Conservation (phyloP, 1,140 invertebrate genomes). For the Drosophila pallidifrons region DNA sequence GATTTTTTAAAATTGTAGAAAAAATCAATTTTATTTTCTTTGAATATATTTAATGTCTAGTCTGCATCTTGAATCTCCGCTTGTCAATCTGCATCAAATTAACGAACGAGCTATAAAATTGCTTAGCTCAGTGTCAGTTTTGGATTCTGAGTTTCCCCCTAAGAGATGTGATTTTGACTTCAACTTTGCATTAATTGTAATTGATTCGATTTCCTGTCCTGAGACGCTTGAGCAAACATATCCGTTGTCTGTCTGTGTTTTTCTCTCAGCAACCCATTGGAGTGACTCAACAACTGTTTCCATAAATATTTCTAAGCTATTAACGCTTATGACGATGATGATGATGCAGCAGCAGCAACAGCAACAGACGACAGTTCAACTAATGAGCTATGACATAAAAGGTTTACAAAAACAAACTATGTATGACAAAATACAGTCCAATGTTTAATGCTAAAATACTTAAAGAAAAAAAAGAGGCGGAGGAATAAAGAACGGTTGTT, state of each 20-base stretch:
- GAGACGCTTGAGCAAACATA: slow-evolving; percentile 38
- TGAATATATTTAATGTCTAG: not conserved
- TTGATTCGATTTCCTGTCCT: slow-evolving; percentile 61
- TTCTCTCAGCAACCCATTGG: slow-evolving; percentile 23
- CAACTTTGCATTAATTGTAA: slow-evolving; percentile 29
- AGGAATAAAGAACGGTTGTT: slow-evolving; percentile 24
- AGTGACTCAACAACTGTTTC: slow-evolving; percentile 61
- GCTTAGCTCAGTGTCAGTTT: not conserved
- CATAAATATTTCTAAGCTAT: slow-evolving; percentile 65
- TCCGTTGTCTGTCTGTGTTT: slow-evolving; percentile 19
- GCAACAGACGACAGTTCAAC: slow-evolving; percentile 44
- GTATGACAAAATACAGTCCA: slow-evolving; percentile 46
- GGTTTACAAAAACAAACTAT: slow-evolving; percentile 66
- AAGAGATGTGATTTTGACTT: slow-evolving; percentile 14
- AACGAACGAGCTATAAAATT: not conserved
- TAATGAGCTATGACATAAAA: slow-evolving; percentile 79
- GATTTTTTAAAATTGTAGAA: not conserved
- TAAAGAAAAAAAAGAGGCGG: slow-evolving; percentile 21
- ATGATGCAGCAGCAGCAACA: not conserved
- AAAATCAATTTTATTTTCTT: not conserved
- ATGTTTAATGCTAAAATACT: slow-evolving; percentile 34
- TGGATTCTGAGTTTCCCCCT: not conserved
- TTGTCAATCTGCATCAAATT: slow-evolving; percentile 3
- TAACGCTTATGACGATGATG: slow-evolving; percentile 54
- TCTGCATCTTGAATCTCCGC: not conserved